phyloP scores from a whole-genome alignment of 2,797 vertebrate genomes.

The Bovichtus variegatus region DNA sequence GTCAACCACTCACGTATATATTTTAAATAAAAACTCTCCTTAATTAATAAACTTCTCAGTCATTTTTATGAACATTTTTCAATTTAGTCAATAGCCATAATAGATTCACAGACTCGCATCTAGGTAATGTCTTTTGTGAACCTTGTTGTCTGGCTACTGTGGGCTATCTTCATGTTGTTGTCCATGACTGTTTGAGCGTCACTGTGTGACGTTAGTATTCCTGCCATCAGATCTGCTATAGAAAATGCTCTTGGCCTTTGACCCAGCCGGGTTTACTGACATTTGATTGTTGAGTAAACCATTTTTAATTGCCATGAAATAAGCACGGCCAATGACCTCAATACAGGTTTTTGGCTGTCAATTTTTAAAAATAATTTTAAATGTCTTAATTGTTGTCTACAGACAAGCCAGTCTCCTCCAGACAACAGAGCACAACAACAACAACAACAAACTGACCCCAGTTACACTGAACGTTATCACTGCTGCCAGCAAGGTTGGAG shows the following conservation, averaged over 20 bases:
- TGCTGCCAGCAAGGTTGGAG: neutral
- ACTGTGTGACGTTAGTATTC: neutral
- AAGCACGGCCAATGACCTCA: neutral
- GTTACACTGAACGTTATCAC: neutral
- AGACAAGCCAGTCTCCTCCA: neutral
- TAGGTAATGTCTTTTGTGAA: too few species aligned
- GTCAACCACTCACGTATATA: neutral
- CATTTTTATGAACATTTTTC: neutral
- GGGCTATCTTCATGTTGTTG: neutral
- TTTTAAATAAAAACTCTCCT: too few species aligned
- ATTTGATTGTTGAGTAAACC: neutral
- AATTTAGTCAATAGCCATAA: neutral
- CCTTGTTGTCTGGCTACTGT: neutral
- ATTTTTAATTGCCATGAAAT: neutral
- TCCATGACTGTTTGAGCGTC: neutral
- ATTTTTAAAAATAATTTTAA: neutral
- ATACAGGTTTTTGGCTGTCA: neutral
- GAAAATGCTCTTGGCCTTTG: conserved; percentile 9
- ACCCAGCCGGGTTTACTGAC: conserved; percentile 4
- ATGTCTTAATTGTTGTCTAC: too few species aligned
- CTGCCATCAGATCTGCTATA: neutral
- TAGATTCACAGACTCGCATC: neutral
- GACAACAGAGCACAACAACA: neutral
- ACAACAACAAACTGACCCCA: neutral
- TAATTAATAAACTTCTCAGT: too few species aligned